Conservation (phyloP, 2,888 invertebrate genomes). For the Hermaeophaga mercurialis region DNA sequence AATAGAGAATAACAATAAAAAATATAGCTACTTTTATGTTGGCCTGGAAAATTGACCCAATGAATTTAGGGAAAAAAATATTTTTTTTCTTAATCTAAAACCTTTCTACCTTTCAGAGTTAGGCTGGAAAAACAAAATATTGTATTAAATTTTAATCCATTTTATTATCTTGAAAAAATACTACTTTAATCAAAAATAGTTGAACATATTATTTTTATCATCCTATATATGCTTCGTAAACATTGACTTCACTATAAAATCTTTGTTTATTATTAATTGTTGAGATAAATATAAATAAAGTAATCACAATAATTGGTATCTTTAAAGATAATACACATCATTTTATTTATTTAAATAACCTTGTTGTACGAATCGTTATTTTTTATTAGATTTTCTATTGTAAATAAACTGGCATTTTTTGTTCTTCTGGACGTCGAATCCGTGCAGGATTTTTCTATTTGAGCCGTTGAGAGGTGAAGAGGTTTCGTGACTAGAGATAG, state of each 20-base stretch:
- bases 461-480: slow-evolving; percentile 30
- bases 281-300: slow-evolving; percentile 48
- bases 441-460: slow-evolving; percentile 30
- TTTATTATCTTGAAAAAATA: no score
- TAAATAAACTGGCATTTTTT: slow-evolving; percentile 57
- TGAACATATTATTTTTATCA: no score
- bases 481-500: slow-evolving; percentile 47
- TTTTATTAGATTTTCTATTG: slow-evolving; percentile 58
- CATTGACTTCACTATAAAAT: slow-evolving; percentile 9
- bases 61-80: no score
- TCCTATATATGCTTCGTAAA: not conserved
- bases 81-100: no score
- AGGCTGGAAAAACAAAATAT: no score
- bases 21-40: no score
- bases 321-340: slow-evolving; percentile 47
- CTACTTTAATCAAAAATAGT: no score
- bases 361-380: slow-evolving; percentile 49
- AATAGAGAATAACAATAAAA: no score
- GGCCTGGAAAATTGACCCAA: no score
- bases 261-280: slow-evolving; percentile 7
- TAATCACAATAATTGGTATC: slow-evolving; percentile 48
- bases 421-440: slow-evolving; percentile 44
- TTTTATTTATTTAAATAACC: slow-evolving; percentile 51
- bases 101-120: no score
- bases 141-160: no score